Evolutionary conservation across 64 coral and sea anemone species (phyloP), one percentile per base, ranked within the genome.

Genomic region (Stichodactyla helianthus): DNA sequence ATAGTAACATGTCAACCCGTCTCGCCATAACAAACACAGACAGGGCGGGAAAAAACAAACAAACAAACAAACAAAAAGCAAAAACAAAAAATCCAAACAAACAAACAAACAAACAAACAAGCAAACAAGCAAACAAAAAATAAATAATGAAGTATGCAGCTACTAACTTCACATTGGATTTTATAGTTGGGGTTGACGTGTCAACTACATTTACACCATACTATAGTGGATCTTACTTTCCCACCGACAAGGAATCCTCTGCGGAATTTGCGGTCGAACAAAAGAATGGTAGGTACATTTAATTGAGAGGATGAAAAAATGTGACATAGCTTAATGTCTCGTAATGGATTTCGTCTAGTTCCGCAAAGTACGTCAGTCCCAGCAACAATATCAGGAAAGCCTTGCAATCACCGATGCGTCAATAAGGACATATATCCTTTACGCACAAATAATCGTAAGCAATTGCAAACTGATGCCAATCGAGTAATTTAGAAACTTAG

Each of bases 361-460:
- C 9, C n/a, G 2, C 68, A 74, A 74, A 74, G 68, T 74, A 35
- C 68, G 63, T 15, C 77, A 71, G 27, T n/a, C 20, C 25, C 55
- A 88, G 59, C 84, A 17, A 64, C 55, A 5, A 89, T 59, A n/a
- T 55, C 58, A 31, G 91, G 79, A 86, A 82, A 89, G 51, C 84
- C 96, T 84, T 98, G 96, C 77, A 98, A 88, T 76, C 96, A 98
- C 82, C 89, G 93, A 5, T 98, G 96, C 82, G 79, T 77, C 27
- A 95, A 95, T 62, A 98, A 98, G 77, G 88, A 94, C 53, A 82
- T 89, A 86, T 98, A 98, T 98, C 95, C 89, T 97, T 90, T 88
- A 74, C 19, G 13, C 54, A 13, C 28, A 68, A 23, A 13, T 68
- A 12, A 53, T 54, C 54, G 23, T 61, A 44, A 44, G 35, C 35